Base-by-base conservation (phyloP, 2,797 vertebrate genomes). In the Taeniopygia guttata region DNA sequence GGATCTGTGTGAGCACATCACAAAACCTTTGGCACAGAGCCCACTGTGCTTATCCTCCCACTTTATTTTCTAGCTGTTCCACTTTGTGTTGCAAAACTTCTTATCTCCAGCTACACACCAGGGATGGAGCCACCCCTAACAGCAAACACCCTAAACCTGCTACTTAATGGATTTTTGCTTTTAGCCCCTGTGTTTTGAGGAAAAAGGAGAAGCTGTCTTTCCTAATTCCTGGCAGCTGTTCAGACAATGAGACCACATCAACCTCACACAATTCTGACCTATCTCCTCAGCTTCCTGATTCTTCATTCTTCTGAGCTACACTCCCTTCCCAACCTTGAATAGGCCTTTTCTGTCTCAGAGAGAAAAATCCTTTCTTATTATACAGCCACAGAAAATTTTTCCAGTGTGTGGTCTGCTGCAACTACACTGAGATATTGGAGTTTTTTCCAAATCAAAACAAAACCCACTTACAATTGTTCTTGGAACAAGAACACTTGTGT, bases 361-460 rank as follows among this genome's bases (percentile, higher is more conserved):
- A 96, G 83, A 96, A 93, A 86, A 95, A 88, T 93, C 59, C 76
- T 92, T 93, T 96, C 77, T 91, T 84, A 64, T 94, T 95, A 73
- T 51, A 91, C 85, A 93, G 92, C 62, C n/a, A 94, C 76, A 95
- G 87, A 96, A 97, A 89, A 88, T 93, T 91, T 93, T 96, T 97
- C 87, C 95, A 95, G 93, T 94, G 95, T 97, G 96, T 97, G 96
- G 96, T 96, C 95, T 88, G 11, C 87, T 91, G 94, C 95, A 94
- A 26, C 83, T 95, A 74, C 89, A 49, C 94, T 84, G 95, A 94
- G 83, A 95, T 95, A 94, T 2, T 95, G 95, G 95, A 97, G 94
- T 67, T 92, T 66, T 88, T 93, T 96, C 93, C 93, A 87, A 96
- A 96, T 91, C 83, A 96, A 96, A 95, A 96, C 95, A 96, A 96